Base-by-base conservation (phyloP, 1,140 invertebrate genomes). In the Heliconius hewitsoni region DNA sequence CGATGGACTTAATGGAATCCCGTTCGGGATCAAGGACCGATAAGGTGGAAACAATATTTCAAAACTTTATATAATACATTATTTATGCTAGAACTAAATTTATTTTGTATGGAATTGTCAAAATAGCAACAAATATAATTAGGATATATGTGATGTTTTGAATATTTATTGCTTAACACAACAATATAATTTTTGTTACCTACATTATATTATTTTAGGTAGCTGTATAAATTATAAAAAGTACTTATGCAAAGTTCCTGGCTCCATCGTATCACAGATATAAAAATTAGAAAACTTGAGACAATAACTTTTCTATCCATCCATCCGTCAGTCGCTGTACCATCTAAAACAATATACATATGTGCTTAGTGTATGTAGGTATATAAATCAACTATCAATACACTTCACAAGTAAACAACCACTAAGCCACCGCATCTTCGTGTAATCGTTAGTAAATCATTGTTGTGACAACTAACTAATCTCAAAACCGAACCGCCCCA, bases 1-100 rank as follows among this genome's bases (percentile, higher is more conserved):
- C 74, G 55, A 75, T 75, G 74, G 52, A 52, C 74, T 75, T 75
- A 75, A 75, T 50, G 16, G 74, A 60, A 39, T 57, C 74, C 57
- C 55, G 3, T n/a, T 60, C 46, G 37, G 37, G 74, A 57, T 75
- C 74, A 60, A 34, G 70, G 70, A 71, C 70, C 70, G 70, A 34
- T 71, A 18, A 16, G 34, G 27, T 16, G 18, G 1, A 71, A 39
- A 37, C 70, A 39, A 71, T 34, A 71, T 71, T 30, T 71, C 34
- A 71, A 71, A 39, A 37, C 13, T 71, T 37, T 16, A 71, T 37
- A 60, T 60, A 3, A 23, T 23, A 3, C 3, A 55, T 60, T 60
- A 60, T 23, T 60, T 60, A 60, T 60, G 57, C 6, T 60, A 60
- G 9, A 60, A 60, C 8, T 27, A 60, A 60, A 46, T 46, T 46